A percentile compares a stretch with the other conserved stretches of the same genome.
Evolutionary conservation across 2,113 vertebrate species (phyloP).

Genomic region (Hypanus sabinus): DNA sequence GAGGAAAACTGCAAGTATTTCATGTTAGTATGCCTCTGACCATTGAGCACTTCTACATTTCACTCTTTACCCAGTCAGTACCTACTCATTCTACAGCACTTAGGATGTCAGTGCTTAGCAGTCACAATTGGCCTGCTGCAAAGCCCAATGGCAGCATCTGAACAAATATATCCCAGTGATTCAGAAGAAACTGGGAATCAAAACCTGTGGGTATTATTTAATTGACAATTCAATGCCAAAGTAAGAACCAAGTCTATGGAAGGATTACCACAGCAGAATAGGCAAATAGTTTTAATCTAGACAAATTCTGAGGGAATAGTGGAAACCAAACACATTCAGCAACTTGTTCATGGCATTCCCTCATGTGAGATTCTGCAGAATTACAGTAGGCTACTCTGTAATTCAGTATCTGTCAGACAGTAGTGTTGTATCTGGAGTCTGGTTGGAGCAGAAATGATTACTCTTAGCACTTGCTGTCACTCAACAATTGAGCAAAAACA

Average conservation of each 20-base stretch:
- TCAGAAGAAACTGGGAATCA: not conserved
- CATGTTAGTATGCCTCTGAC: not conserved
- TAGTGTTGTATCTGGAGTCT: not conserved
- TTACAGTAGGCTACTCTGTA: not conserved
- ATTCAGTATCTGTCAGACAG: not conserved
- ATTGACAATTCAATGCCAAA: not conserved
- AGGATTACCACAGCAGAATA: not conserved
- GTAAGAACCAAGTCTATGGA: not conserved
- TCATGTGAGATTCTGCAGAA: not conserved
- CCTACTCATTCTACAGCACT: not conserved
- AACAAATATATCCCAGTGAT: not conserved
- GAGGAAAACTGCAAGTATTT: not conserved
- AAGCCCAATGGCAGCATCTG: not conserved
- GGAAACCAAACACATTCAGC: not conserved
- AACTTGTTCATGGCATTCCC: not conserved
- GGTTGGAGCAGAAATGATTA: not conserved
- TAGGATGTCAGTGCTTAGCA: no score
- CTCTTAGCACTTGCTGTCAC: slow-evolving; percentile 17
- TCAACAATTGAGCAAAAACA: slow-evolving; percentile 2
- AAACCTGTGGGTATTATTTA: not conserved
- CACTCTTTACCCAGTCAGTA: not conserved
- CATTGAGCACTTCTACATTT: not conserved
- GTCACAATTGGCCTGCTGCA: not conserved
- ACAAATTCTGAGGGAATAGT: not conserved
- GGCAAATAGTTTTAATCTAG: not conserved